Base-by-base conservation (phyloP, 2,113 vertebrate genomes). In the Setophaga kirtlandii region DNA sequence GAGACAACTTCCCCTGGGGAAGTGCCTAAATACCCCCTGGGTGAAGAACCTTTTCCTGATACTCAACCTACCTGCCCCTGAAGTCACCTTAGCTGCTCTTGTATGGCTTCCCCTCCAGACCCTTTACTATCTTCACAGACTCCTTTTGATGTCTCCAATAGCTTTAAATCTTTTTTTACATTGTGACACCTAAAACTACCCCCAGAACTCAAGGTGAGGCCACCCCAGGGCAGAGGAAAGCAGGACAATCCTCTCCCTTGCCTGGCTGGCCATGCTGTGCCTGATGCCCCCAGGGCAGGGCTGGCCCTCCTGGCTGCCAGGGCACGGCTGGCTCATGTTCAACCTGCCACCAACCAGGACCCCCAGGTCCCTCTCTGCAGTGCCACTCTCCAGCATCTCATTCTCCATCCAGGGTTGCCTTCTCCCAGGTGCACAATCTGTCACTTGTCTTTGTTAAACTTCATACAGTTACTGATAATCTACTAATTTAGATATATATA, bases 181-280 rank as follows among this genome's bases (percentile, higher is more conserved):
- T 4, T 56, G 31, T 35, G 35, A 4, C 11, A 6, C 10, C 41
- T 8, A 31, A 23, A 55, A 56, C 35, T 56, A 8, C 1, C 4
- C 22, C 3, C 63, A 70, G 49, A 5, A 55, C 31, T 35, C 0
- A 0, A 76, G 55, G 21, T 63, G 25, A 69, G 30, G 35, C 25
- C 0, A 0, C 2, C 15, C 14, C 41, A 49, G 63, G 0, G 4
- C 55, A 69, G 56, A 70, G 55, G 8, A 76, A 11, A 35, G n/a
- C 0, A 0, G 41, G 15, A 49, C 49, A 69, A 56, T 49, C 35
- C 10, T 18, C 35, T 69, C 71, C 18, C 35, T 56, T 23, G 5
- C 15, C 25, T 0, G 0, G 19, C 23, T 52, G 60, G 8, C 0
- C 0, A 55, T 83, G n/a, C 41, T 76, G 35, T 35, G 17, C 30